These are phyloP conservation scores for Hippocampus kuda DNA, from an alignment of 2,797 vertebrate species.

Conservation along the genomic window DNA sequence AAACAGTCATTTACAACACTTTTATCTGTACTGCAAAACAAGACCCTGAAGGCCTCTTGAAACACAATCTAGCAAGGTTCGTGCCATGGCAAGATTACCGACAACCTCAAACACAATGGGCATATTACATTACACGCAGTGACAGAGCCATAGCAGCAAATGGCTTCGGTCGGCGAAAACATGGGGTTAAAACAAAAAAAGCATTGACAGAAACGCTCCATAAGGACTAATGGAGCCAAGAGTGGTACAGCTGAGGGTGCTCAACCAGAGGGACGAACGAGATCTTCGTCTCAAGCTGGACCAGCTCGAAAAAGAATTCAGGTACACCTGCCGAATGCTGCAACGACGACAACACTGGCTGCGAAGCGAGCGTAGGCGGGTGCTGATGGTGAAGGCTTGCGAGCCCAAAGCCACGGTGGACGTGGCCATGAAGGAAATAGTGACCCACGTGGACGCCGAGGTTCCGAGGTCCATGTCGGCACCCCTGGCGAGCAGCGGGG, in stretches of 20 bases:
- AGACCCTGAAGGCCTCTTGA: background rate
- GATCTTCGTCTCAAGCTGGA: conserved; percentile 56
- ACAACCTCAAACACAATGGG: conserved; percentile 3
- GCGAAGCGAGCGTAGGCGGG: conserved; percentile 38
- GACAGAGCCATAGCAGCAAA: conserved; percentile 1
- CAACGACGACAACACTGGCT: conserved; percentile 46
- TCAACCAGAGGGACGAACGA: conserved; percentile 61
- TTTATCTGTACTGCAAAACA: background rate
- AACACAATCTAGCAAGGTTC: background rate
- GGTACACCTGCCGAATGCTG: conserved; percentile 47
- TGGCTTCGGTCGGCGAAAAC: background rate
- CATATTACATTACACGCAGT: background rate
- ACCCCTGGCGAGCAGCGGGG: background rate
- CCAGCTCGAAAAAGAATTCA: conserved; percentile 54
- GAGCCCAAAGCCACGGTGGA: conserved; percentile 60
- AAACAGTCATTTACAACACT: background rate
- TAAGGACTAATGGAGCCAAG: conserved; percentile 15
- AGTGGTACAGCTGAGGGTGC: conserved; percentile 36
- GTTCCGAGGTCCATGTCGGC: conserved; percentile 38
- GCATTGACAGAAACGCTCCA: background rate
- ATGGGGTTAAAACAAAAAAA: background rate
- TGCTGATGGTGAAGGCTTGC: conserved; percentile 55
- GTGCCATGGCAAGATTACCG: background rate
- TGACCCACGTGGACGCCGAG: conserved; percentile 11
- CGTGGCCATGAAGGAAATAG: conserved; percentile 64